A percentile compares a stretch with the other conserved stretches of the same genome.
phyloP scores from a whole-genome alignment of 1,140 invertebrate species.

The Neotoxoptera formosana region DNA sequence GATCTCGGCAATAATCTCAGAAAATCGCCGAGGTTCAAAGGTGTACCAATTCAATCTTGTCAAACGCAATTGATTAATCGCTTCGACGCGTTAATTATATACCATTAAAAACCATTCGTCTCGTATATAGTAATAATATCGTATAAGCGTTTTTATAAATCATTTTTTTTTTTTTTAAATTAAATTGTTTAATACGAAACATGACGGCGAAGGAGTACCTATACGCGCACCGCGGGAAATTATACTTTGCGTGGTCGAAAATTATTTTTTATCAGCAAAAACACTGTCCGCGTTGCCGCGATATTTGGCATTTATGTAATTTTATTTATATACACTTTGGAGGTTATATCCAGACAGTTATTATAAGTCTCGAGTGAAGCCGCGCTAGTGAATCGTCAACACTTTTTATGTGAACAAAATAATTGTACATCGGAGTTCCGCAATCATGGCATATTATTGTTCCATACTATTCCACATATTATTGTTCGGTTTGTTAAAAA shows the following conservation, averaged over 20 bases:
- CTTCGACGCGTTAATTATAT: background rate
- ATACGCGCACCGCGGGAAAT: background rate
- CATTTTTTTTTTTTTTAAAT: conserved; percentile 7
- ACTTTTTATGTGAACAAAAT: background rate
- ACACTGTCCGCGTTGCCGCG: background rate
- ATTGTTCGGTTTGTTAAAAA: background rate
- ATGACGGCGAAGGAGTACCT: background rate
- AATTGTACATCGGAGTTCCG: background rate
- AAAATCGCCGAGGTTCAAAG: background rate
- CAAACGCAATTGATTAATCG: conserved; percentile 8
- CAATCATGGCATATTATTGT: background rate
- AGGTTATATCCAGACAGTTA: background rate
- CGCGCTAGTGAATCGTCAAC: background rate
- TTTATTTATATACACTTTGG: no score
- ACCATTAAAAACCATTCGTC: background rate
- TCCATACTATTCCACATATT: no score
- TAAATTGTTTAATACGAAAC: background rate
- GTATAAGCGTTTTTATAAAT: background rate
- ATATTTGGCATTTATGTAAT: no score
- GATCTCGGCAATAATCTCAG: conserved; percentile 3
- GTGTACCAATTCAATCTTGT: conserved; percentile 9
- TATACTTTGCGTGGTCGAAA: background rate
- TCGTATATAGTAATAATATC: no score
- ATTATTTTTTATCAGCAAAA: background rate
- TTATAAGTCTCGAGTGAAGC: background rate